These are phyloP conservation scores for Melanotaenia maccullochi DNA, from an alignment of 2,797 vertebrate species.

Conservation along the genomic window DNA sequence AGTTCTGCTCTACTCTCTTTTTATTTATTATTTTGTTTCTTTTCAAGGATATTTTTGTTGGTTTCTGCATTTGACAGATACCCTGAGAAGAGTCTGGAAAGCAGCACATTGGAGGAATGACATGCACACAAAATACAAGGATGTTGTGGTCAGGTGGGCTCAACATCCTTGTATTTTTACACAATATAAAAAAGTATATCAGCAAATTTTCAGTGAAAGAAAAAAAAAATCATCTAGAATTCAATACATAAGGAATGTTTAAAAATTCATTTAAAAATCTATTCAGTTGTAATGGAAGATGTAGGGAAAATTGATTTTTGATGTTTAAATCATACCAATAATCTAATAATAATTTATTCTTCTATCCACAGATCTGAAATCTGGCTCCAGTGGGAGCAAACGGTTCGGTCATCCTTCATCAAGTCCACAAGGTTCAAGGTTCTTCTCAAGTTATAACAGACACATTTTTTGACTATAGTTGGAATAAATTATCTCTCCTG, in stretches of 20 bases:
- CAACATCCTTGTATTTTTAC: no score
- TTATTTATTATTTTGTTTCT: background rate
- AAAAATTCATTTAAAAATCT: no score
- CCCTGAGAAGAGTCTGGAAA: background rate
- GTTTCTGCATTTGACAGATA: background rate
- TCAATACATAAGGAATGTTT: no score
- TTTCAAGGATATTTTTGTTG: background rate
- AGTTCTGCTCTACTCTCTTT: background rate
- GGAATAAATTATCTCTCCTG: constrained; percentile 47
- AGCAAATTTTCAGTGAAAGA: no score
- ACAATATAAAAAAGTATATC: no score
- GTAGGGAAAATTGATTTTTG: background rate
- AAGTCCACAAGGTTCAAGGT: constrained; percentile 29
- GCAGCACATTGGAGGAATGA: background rate
- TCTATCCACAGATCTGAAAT: background rate
- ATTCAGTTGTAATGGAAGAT: no score
- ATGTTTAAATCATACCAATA: no score
- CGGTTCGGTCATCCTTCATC: constrained; percentile 15
- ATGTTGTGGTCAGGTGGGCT: background rate
- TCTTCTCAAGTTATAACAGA: constrained; percentile 46
- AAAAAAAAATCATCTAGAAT: no score
- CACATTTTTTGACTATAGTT: constrained; percentile 40
- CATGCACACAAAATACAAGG: background rate
- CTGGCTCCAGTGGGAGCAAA: constrained; percentile 2
- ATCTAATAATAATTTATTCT: no score